Base-by-base conservation (phyloP, 2,888 invertebrate species). In the Silvanus unidentatus region DNA sequence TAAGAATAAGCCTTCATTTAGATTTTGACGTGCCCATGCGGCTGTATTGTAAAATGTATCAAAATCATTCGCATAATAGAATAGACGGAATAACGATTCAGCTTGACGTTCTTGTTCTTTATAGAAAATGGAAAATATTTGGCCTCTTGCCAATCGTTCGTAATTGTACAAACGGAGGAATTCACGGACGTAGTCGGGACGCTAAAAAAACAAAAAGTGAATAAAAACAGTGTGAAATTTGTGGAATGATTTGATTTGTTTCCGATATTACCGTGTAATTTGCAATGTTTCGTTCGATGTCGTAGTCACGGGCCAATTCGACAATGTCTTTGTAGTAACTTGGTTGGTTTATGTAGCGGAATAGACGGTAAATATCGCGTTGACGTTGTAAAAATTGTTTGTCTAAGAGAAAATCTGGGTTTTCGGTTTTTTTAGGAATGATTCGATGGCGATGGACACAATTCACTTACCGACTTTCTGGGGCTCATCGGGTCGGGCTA, bases 11-110 rank as follows among this genome's bases (percentile, higher is more conserved):
- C 77, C 80, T 67, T 84, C 84, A 66, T 88, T 88, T 47, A 84
- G 70, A 51, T 77, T 71, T 43, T 81, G 72, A 44, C 86, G 81
- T 15, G 84, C 76, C 75, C 81, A 84, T 29, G 80, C 78, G 28
- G 83, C 84, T 8, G 82, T 81, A 54, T 79, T 77, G 66, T 78
- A 76, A 73, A 88, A 85, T 29, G 82, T 82, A 15, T 79, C 76
- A 65, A 78, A 86, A 64, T 84, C 81, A 65, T 83, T 84, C 53
- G 86, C 83, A 45, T 81, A 80, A 71, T 77, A 78, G 53, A 88
- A 75, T 43, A 83, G 72, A 62, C 83, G 78, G 71, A 82, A 83
- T 14, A 88, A 68, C 4, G 79, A 77, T 2, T 76, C 64, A 8
- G 79, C 81, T 63, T 88, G 81, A 57, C 78, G 75, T 40, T 76